Evolutionary conservation across 2,797 vertebrate genomes (phyloP).

Genomic region (Kryptolebias ocellatus): DNA sequence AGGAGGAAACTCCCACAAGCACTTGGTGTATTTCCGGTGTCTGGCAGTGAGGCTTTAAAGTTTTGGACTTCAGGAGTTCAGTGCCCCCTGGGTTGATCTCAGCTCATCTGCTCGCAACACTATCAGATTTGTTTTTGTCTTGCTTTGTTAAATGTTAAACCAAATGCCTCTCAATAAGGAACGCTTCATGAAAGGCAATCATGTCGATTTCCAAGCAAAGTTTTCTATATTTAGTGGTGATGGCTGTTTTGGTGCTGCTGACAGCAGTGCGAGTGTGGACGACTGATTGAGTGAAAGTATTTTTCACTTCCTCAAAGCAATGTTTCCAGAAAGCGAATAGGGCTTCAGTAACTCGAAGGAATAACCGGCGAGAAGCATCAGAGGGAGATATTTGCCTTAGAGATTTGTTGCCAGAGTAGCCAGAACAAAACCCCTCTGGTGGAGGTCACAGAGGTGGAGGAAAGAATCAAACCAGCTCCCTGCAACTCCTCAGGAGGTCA

Average conservation of each 20-base stretch:
- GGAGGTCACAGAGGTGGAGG: constrained; percentile 64
- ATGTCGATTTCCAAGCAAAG: constrained; percentile 65
- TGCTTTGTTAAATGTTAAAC: too few species aligned
- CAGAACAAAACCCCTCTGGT: constrained; percentile 67
- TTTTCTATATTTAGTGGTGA: constrained; percentile 72
- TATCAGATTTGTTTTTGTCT: constrained; percentile 68
- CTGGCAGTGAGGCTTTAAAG: constrained; percentile 42
- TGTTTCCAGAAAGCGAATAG: constrained; percentile 33
- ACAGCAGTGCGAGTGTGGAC: constrained; percentile 59
- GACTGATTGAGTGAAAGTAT: constrained; percentile 37
- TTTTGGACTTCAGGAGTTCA: constrained; percentile 43
- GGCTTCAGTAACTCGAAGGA: constrained; percentile 54
- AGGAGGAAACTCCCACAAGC: constrained; percentile 35
- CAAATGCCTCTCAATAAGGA: constrained; percentile 43
- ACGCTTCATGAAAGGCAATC: constrained; percentile 66
- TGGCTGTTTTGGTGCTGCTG: constrained; percentile 53
- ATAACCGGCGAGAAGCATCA: constrained; percentile 63
- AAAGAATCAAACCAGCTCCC: constrained; percentile 53
- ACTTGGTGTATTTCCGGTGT: constrained; percentile 30
- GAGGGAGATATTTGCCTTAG: constrained; percentile 68
- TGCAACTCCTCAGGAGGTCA: constrained; percentile 62
- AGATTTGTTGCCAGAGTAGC: constrained; percentile 75
- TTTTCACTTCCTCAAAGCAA: constrained; percentile 59
- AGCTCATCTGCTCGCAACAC: constrained; percentile 40
- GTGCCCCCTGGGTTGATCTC: constrained; percentile 58